These are phyloP conservation scores for Deroptyus accipitrinus DNA, from an alignment of 2,113 vertebrate genomes.

Conservation along the genomic window DNA sequence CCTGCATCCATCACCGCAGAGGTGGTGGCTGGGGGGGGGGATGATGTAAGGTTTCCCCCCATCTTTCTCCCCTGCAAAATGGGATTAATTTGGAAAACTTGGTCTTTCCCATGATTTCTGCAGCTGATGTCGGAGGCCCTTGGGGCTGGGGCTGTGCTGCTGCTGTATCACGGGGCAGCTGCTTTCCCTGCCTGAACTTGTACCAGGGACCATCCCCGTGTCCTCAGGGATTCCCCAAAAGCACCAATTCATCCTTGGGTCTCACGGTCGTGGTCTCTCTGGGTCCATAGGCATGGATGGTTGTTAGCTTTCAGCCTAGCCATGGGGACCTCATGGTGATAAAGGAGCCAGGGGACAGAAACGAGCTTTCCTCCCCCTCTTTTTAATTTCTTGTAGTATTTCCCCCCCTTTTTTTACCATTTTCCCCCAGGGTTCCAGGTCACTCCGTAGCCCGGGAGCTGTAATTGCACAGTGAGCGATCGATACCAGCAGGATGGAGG, in stretches of 20 bases:
- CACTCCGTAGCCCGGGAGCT: not conserved
- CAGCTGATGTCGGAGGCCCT: not conserved
- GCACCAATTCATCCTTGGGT: rapidly evolving
- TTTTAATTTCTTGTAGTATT: not conserved
- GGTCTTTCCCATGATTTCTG: not conserved
- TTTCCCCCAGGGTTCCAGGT: not conserved
- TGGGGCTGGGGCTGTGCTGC: not conserved
- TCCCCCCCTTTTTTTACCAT: rapidly evolving
- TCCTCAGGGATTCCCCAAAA: not conserved
- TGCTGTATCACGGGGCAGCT: not conserved
- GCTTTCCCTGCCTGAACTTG: not conserved
- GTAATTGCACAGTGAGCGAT: not conserved
- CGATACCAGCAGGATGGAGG: rapidly evolving
- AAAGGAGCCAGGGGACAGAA: not conserved
- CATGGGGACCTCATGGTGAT: not conserved
- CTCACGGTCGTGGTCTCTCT: not conserved
- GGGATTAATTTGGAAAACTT: not conserved
- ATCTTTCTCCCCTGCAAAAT: not conserved
- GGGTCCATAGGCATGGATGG: rapidly evolving
- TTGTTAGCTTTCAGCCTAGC: not conserved
- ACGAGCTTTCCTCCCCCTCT: rapidly evolving
- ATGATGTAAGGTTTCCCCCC: rapidly evolving
- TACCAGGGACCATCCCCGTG: not conserved
- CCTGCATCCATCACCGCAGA: rapidly evolving
- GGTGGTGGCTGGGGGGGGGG: not conserved